Base-by-base conservation (phyloP, 2,888 invertebrate genomes). In the Trisateles emortualis region DNA sequence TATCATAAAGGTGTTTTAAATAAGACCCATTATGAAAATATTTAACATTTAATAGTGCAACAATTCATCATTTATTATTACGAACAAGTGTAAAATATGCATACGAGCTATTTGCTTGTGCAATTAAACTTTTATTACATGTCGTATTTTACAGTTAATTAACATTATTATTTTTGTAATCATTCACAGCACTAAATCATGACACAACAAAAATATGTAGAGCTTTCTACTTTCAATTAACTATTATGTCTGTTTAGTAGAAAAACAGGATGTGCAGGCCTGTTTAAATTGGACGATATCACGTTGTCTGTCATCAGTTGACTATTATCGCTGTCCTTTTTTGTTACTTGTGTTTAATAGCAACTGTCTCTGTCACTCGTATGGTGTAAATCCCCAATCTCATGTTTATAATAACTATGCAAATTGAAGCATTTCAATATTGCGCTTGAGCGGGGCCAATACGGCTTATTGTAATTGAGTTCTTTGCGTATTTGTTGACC, bases 381-480 rank as follows among this genome's bases (percentile, higher is more conserved):
- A 53, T 70, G 64, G 61, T 72, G 74, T 77, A 78, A 83, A 80
- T 80, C 74, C 75, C 72, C 81, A 81, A 78, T 76, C 78, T 84
- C 85, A 81, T 86, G 81, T 85, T 83, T 84, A 86, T 87, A 87
- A 86, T 87, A 87, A 86, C 86, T 88, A 89, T 88, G 88, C 87
- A 88, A 89, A 88, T 88, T 84, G 79, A 79, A 81, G 79, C 79
- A 84, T 86, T 88, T 84, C 83, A 87, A 88, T 88, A 87, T 83
- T 83, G 78, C 83, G 85, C 84, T 79, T 81, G 78, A 82, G 76
- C 77, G 79, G 72, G 75, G 74, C 77, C 69, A 78, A 78, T 81
- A 79, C 72, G 74, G 84, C 79, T 83, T 82, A 85, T 84, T 87
- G 80, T 85, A 83, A 86, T 84, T 84, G 86, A 79, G 80, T 85